Evolutionary conservation across 2,113 vertebrate genomes (phyloP), one percentile per base, ranked within the genome.

Genomic region (Poeciliopsis occidentalis): DNA sequence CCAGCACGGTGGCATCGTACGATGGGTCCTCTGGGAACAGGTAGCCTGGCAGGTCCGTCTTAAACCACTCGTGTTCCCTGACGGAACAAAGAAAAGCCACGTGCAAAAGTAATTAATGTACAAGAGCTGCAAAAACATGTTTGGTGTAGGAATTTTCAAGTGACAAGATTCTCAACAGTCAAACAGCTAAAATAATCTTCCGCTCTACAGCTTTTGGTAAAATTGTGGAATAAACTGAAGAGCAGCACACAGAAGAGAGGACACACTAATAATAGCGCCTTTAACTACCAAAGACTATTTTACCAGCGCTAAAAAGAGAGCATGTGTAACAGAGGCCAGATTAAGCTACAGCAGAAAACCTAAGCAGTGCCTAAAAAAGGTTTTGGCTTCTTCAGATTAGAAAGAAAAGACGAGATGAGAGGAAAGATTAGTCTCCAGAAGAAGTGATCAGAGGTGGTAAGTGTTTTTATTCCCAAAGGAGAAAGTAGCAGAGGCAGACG

Each of bases 41-140:
- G 92, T 99, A 99, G 75, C 91, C 95, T 66, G 98, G 97, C 75
- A 99, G 94, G 90, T 99, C 97, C 92, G 97, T 96, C 80, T 97
- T 99, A 89, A 99, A 99, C 98, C 98, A 99, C 86, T 99, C 97
- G 0, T 99, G 95, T 13, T 99, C 98, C 94, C 98, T 99, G 91
- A 62, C 24, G 64, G 17, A 71, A 2, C 29, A 73, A 26, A 64
- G 30, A 11, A 27, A 2, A n/a, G 31, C 29, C 2, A 66, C 44
- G 1, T 30, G 51, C 15, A 41, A 65, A 62, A 22, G n/a, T 27
- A 26, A 19, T 26, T 30, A 24, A 24, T 64, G 34, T 15, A 54
- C 47, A 34, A 26, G 68, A 15, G 24, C 12, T 19, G 4, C 44
- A 47, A 37, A 24, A 0, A 32, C 44, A 47, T 73, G 51, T 51